Percentiles rank a stretch among this genome's conserved stretches.
phyloP scores from a whole-genome alignment of 2,113 vertebrate species.

The Neodontobutis hainanensis region DNA sequence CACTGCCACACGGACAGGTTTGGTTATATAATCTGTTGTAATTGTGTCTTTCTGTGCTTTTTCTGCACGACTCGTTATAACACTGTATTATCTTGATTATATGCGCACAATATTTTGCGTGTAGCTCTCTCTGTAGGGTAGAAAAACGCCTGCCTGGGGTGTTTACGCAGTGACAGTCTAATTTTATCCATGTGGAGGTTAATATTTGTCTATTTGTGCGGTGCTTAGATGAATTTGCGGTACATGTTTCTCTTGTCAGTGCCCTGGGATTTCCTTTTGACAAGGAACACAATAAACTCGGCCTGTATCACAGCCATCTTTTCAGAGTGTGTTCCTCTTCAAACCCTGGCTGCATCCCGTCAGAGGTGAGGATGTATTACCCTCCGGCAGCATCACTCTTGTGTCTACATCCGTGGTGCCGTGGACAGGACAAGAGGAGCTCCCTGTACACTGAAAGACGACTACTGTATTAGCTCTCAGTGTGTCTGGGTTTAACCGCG shows the following conservation, averaged over 20 bases:
- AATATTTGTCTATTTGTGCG: neutral
- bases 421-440: neutral
- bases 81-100: neutral
- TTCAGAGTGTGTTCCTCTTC: neutral
- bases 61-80: neutral
- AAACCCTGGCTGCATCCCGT: slow-evolving; percentile 1
- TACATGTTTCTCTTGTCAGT: neutral
- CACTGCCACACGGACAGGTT: slow-evolving; percentile 5
- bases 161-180: neutral
- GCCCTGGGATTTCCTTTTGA: neutral
- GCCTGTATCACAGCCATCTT: slow-evolving; percentile 12
- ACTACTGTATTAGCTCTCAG: neutral
- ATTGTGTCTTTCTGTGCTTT: neutral
- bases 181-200: neutral
- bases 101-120: neutral
- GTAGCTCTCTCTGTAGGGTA: neutral
- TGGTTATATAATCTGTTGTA: neutral
- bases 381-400: neutral
- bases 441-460: neutral
- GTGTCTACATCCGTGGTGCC: no score
- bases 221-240: no score
- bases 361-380: neutral
- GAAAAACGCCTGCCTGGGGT: neutral
- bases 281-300: neutral
- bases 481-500: neutral